These are phyloP conservation scores for Oopsacas minuta DNA, from an alignment of 37 sponge, comb jelly and placozoan genomes.

Conservation along the genomic window DNA sequence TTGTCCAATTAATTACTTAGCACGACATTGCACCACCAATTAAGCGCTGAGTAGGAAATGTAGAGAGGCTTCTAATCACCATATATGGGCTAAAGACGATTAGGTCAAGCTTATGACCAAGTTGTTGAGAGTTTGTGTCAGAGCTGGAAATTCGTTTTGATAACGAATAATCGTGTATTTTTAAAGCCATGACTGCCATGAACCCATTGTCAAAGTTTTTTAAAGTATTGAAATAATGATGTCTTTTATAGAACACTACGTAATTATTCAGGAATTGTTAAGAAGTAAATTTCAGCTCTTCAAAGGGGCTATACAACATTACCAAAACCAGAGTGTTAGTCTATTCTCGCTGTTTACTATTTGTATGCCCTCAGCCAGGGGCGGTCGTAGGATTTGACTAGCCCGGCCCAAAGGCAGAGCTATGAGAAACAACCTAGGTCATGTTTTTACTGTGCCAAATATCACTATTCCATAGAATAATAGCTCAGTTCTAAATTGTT, in stretches of 20 bases:
- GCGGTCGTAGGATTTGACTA: no score
- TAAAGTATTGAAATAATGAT: background rate
- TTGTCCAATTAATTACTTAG: conserved; percentile 7
- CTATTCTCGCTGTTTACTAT: conserved; percentile 14
- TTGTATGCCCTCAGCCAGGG: conserved; percentile 8
- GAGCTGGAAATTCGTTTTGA: conserved; percentile 14
- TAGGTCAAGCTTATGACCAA: conserved; percentile 1
- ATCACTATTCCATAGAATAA: no score
- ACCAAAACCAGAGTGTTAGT: background rate
- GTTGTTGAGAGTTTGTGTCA: background rate
- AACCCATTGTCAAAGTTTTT: background rate
- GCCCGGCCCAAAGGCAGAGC: no score
- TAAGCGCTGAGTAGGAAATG: background rate
- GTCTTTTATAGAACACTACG: conserved; percentile 16
- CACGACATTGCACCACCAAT: conserved; percentile 19
- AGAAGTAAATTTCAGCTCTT: conserved; percentile 7
- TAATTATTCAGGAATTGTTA: conserved; percentile 1
- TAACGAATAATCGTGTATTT: background rate
- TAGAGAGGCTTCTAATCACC: conserved; percentile 4
- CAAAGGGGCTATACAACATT: conserved; percentile 8
- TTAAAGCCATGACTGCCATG: conserved; percentile 1
- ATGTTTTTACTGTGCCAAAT: no score
- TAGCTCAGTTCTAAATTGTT: no score
- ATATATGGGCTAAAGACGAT: conserved; percentile 1
- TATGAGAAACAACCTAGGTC: no score